These are phyloP conservation scores for Chiloscyllium plagiosum DNA, from an alignment of 2,113 vertebrate genomes.

Conservation along the genomic window DNA sequence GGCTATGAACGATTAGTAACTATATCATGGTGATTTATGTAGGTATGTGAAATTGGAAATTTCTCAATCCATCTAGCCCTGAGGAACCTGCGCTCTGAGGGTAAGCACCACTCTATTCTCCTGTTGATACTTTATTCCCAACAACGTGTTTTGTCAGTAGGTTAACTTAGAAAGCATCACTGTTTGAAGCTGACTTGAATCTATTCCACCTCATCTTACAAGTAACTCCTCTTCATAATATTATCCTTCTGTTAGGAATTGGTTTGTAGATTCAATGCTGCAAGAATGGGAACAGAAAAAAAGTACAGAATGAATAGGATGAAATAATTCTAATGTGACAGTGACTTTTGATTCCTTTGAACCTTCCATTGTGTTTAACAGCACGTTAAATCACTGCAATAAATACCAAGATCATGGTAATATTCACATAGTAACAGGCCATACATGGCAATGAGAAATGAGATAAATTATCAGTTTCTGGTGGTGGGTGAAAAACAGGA, in stretches of 20 bases:
- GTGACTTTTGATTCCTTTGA: not conserved
- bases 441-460: not conserved
- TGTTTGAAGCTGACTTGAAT: not conserved
- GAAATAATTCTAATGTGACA: not conserved
- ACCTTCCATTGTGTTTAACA: not conserved
- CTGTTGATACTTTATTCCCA: not conserved
- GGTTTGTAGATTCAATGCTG: not conserved
- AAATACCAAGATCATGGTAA: not conserved
- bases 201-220: not conserved
- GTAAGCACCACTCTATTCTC: constrained; percentile 50
- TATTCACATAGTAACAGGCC: not conserved
- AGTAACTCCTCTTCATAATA: not conserved
- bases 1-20: not conserved
- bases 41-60: constrained; percentile 80
- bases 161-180: not conserved
- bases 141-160: not conserved
- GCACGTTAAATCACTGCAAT: not conserved
- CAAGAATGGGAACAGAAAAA: not conserved
- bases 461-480: not conserved
- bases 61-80: constrained; percentile 76
- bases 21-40: constrained; percentile 35
- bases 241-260: not conserved
- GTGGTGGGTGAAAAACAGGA: not conserved
- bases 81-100: constrained; percentile 62
- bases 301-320: not conserved